Percentiles rank a stretch among this genome's conserved stretches.
Evolutionary conservation across 2,113 vertebrate species (phyloP).

Genomic region (Tor tambroides): DNA sequence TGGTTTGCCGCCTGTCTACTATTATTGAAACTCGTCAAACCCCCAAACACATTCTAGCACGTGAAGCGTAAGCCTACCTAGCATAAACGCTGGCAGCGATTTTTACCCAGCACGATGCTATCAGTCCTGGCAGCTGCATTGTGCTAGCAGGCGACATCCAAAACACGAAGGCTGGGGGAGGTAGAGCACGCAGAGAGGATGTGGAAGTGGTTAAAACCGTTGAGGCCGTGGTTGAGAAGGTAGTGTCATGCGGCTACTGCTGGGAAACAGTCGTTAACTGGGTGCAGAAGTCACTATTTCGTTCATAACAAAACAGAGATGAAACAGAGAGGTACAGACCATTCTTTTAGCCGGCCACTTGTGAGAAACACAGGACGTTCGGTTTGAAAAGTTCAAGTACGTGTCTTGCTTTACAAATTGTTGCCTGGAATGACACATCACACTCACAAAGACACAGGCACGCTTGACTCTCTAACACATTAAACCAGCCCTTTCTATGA

Average conservation of each 20-base stretch:
- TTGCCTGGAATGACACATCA: background rate
- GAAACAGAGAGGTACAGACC: slow-evolving; percentile 15
- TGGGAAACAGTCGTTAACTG: slow-evolving; percentile 90
- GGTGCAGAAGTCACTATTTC: slow-evolving; percentile 73
- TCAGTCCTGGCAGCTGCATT: slow-evolving; percentile 54
- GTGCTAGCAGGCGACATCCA: slow-evolving; percentile 32
- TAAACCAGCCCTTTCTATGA: no score
- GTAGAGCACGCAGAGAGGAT: slow-evolving; percentile 54
- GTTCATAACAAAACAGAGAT: slow-evolving; percentile 51
- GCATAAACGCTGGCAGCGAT: slow-evolving; percentile 54
- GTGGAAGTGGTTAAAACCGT: slow-evolving; percentile 95
- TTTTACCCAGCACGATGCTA: slow-evolving; percentile 67
- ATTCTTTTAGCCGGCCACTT: slow-evolving; percentile 2
- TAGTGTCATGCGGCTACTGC: slow-evolving; percentile 87
- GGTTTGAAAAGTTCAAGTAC: background rate
- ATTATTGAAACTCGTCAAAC: background rate
- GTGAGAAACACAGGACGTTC: background rate
- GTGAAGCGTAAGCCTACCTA: slow-evolving; percentile 40
- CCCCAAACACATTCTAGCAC: slow-evolving; percentile 9
- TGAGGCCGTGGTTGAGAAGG: slow-evolving; percentile 87
- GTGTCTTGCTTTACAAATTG: background rate
- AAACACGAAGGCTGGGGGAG: slow-evolving; percentile 62
- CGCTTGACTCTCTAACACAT: background rate
- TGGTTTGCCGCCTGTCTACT: background rate
- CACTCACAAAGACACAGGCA: slow-evolving; percentile 2